Percentiles rank a stretch among this genome's conserved stretches.
Conservation (phyloP, 2,888 invertebrate species). For the Drosophila phalerata region DNA sequence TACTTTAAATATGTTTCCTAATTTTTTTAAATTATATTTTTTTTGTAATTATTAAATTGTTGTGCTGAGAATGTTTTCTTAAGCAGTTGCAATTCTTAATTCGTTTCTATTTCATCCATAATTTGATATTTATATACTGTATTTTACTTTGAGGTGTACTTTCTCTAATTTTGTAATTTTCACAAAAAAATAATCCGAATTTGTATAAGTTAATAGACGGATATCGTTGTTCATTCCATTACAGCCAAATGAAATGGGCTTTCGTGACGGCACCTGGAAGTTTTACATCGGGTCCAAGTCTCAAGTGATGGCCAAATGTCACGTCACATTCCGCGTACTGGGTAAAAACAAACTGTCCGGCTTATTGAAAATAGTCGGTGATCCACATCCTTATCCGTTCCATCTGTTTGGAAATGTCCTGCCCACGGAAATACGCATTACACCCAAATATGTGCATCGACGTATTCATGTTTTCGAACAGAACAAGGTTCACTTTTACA, state of each 20-base stretch:
- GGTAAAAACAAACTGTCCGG: conserved; percentile 71
- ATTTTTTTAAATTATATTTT: no score
- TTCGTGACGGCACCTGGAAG: conserved; percentile 74
- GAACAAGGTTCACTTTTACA: conserved; percentile 63
- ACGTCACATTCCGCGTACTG: conserved; percentile 65
- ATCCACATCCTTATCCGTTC: conserved; percentile 63
- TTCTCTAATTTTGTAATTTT: no score
- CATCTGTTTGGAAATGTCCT: conserved; percentile 71
- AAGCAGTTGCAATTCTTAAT: no score
- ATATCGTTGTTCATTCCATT: no score
- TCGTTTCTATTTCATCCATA: not conserved
- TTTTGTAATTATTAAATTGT: no score
- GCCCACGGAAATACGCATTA: conserved; percentile 69
- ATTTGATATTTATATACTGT: not conserved
- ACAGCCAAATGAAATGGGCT: conserved; percentile 73
- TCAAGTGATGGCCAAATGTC: conserved; percentile 52
- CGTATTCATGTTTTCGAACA: conserved; percentile 66
- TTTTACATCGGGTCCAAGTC: conserved; percentile 66
- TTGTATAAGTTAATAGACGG: no score
- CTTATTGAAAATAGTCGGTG: conserved; percentile 77
- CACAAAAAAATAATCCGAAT: no score
- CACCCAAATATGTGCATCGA: conserved; percentile 46
- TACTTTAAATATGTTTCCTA: no score
- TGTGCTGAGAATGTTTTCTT: no score
- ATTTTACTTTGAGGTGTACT: not conserved